These are phyloP conservation scores for Tiphia femorata DNA, from an alignment of 2,888 invertebrate species.

Conservation along the genomic window DNA sequence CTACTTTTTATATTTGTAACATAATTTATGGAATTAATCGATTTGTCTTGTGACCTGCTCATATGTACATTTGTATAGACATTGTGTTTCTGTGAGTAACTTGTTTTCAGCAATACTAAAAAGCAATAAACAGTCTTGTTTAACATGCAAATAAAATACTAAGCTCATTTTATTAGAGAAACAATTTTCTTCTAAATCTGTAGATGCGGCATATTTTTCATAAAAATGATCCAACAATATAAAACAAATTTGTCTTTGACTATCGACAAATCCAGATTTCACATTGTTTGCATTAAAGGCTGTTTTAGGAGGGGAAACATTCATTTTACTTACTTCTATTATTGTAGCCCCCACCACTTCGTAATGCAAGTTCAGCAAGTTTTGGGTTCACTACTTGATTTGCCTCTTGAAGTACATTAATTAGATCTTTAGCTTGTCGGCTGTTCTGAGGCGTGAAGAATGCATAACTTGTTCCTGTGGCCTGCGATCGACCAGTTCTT, in stretches of 20 bases:
- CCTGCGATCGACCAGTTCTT: conserved; percentile 88
- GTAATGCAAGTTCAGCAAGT: conserved; percentile 82
- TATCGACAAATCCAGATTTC: neutral
- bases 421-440: conserved; percentile 89
- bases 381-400: conserved; percentile 88
- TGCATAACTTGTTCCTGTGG: conserved; percentile 93
- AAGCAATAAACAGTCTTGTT: neutral
- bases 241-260: neutral
- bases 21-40: no score
- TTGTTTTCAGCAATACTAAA: neutral
- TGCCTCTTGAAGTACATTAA: conserved; percentile 90
- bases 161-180: no score
- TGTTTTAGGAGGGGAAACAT: neutral
- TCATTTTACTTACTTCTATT: conserved; percentile 70
- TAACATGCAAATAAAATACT: no score
- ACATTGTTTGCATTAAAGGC: neutral
- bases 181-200: no score
- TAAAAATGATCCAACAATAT: neutral
- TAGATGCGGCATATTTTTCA: no score
- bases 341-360: conserved; percentile 72
- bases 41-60: no score
- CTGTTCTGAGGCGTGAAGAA: conserved; percentile 93
- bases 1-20: no score
- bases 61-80: neutral
- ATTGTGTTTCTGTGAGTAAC: neutral